Conservation (phyloP, 2,888 invertebrate genomes). For the Hirtodrosophila histrioides region DNA sequence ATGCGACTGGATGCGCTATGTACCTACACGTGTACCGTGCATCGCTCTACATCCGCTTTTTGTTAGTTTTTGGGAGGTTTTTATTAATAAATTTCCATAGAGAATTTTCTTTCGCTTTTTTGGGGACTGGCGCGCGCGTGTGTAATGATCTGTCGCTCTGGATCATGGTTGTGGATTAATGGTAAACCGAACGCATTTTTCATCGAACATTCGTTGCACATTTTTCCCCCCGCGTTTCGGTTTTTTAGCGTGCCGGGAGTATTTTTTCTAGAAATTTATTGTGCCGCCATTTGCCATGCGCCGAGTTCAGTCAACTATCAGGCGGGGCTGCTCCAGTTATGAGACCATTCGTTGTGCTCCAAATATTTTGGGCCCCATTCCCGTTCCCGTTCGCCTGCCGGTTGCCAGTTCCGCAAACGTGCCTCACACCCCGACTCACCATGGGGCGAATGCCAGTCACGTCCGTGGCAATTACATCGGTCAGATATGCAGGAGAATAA, state of each 20-base stretch:
- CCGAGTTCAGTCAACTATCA: conserved; percentile 70
- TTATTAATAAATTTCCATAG: conserved; percentile 77
- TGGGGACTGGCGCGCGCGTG: conserved; percentile 64
- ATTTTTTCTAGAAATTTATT: conserved; percentile 43
- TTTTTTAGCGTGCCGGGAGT: conserved; percentile 21
- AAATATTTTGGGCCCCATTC: conserved; percentile 43
- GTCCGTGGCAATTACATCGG: conserved; percentile 51
- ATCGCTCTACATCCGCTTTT: conserved; percentile 41
- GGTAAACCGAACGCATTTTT: conserved; percentile 81
- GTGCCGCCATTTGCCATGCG: conserved; percentile 49
- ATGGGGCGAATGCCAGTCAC: conserved; percentile 60
- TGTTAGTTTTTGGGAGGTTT: conserved; percentile 46
- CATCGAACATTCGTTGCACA: conserved; percentile 62
- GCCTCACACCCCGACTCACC: conserved; percentile 35
- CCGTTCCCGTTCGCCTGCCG: neutral
- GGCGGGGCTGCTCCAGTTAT: conserved; percentile 58
- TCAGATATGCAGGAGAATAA: conserved; percentile 51
- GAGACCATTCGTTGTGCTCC: conserved; percentile 69
- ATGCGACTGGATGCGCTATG: conserved; percentile 9
- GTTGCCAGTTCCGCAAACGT: conserved; percentile 61
- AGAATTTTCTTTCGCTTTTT: conserved; percentile 5
- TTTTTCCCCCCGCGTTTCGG: conserved; percentile 39
- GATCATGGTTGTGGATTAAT: conserved; percentile 81
- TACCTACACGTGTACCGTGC: conserved; percentile 32
- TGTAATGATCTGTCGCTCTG: conserved; percentile 81